Evolutionary conservation across 2,797 vertebrate species (phyloP).

Genomic region (Carduelis carduelis): DNA sequence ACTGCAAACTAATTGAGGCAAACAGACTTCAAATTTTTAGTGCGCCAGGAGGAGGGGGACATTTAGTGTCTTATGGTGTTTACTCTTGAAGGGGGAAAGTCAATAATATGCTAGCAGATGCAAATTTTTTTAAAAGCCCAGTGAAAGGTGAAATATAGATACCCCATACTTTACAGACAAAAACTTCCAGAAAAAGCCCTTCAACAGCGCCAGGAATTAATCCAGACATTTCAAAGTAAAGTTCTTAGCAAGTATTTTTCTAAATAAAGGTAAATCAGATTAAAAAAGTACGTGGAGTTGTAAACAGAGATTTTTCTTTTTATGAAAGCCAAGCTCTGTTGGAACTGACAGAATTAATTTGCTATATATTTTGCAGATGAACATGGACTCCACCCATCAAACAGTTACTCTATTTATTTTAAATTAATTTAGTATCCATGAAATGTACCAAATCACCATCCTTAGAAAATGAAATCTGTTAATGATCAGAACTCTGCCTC

Average conservation of each 20-base stretch:
- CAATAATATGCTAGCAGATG: neutral
- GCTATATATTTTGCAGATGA: neutral
- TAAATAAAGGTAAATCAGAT: neutral
- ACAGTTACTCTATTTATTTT: neutral
- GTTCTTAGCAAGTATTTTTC: neutral
- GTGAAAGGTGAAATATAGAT: neutral
- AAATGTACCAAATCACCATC: neutral
- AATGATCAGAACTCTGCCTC: neutral
- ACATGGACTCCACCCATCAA: neutral
- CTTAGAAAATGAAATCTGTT: neutral
- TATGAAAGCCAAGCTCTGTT: neutral
- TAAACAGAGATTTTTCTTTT: neutral
- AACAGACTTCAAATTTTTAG: conserved; percentile 11
- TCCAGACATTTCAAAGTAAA: neutral
- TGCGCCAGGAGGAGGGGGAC: neutral
- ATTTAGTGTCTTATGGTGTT: neutral
- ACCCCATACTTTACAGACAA: neutral
- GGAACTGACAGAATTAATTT: neutral
- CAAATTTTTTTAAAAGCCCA: neutral
- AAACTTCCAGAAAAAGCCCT: neutral
- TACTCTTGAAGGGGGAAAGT: neutral
- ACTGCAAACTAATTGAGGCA: neutral
- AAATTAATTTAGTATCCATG: neutral
- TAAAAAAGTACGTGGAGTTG: neutral
- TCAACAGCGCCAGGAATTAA: neutral